These are phyloP conservation scores for Drosophila teissieri DNA, from an alignment of 1,140 invertebrate species.

Conservation along the genomic window DNA sequence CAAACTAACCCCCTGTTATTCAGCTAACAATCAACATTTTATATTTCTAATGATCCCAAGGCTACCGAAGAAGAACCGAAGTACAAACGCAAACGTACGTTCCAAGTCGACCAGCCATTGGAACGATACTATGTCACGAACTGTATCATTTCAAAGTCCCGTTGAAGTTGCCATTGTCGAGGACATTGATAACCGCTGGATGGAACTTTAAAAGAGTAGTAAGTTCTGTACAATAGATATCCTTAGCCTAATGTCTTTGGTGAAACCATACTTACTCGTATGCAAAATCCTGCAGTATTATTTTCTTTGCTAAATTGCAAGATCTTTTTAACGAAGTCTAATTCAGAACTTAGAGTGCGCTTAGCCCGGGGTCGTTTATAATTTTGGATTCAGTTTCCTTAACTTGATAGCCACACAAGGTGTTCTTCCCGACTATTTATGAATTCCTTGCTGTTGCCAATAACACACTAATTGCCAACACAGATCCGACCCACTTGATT, in stretches of 20 bases:
- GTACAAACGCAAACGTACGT: constrained; percentile 26
- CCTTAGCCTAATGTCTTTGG: too few relatives aligned
- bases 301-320: neutral
- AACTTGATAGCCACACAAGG: constrained; percentile 2
- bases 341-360: neutral
- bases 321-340: neutral
- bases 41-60: too few relatives aligned
- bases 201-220: constrained; percentile 26
- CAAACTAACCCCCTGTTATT: too few relatives aligned
- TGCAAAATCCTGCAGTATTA: neutral
- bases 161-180: constrained; percentile 38
- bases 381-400: constrained; percentile 10
- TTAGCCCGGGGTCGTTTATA: constrained; percentile 13
- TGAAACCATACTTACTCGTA: neutral
- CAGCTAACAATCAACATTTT: too few relatives aligned
- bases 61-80: neutral
- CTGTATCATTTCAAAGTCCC: constrained; percentile 65
- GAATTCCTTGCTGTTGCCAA: constrained; percentile 34
- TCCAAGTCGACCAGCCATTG: constrained; percentile 53
- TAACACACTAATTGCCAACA: constrained; percentile 44
- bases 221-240: constrained; percentile 16
- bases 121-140: constrained; percentile 21
- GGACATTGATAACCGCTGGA: constrained; percentile 55
- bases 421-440: constrained; percentile 39
- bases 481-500: constrained; percentile 32